Evolutionary conservation across 2,888 invertebrate genomes (phyloP), one percentile per base, ranked within the genome.

Genomic region (Drosophila lacicola): DNA sequence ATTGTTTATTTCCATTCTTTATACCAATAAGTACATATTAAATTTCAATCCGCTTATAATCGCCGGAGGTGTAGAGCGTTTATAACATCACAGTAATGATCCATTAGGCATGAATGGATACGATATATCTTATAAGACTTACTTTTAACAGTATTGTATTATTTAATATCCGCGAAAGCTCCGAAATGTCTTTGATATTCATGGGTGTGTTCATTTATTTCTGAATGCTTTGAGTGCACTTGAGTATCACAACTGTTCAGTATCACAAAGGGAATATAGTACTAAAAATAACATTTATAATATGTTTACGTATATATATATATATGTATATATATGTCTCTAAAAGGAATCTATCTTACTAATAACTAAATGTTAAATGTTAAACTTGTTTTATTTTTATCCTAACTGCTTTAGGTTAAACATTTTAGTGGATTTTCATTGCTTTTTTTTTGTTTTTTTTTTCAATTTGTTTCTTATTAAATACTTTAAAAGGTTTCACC

Each of bases 401-500:
- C 14, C 21, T 58, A 50, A 41, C 5, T 17, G 19, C 3, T 25
- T 50, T 17, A 21, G 54, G n/a, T 41, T 39, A 8, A 57, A 33
- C 29, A 49, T 37, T 13, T 8, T 0, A 17, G n/a, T 21, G 17
- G 6, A 29, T 29, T 8, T 29, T 29, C 8, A 29, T 2, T 29
- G 8, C 29, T 29, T 25, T 1, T 8, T 39, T 9, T 4, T 46
- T 14, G 10, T 5, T n/a, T 11, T 37, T 2, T 2, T 11, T 50
- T 33, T 47, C 29, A 50, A 57, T 56, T 36, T 50, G 9, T 50
- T 46, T 4, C 58, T 65, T 68, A 68, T 46, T 34, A 19, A 14
- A n/a, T 57, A 66, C 44, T n/a, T 4, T 1, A 1, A 50, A 29
- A 33, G 2, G 1, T 9, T 29, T 11, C 46, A 34, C 10, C 14